Evolutionary conservation across 2,888 invertebrate species (phyloP).

Genomic region (Petrophora chlorosata): DNA sequence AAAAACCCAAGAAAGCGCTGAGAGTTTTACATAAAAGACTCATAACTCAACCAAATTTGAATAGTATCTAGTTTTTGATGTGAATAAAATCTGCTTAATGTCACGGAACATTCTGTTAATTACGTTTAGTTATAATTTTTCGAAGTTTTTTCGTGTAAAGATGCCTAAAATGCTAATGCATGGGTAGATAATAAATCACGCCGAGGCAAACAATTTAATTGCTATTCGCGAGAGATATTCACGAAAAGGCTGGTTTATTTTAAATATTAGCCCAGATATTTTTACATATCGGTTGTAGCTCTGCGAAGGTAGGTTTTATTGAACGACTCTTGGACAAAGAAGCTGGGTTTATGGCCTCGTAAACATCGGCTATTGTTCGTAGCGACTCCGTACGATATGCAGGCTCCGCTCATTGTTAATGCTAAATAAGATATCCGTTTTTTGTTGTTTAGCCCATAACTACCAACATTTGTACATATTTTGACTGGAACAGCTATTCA

Average conservation of each 20-base stretch:
- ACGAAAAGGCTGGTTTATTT: constrained; percentile 13
- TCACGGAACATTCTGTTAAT: constrained; percentile 25
- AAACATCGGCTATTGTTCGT: constrained; percentile 72
- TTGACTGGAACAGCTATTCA: constrained; percentile 71
- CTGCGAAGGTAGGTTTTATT: constrained; percentile 62
- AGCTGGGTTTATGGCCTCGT: constrained; percentile 69
- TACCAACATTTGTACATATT: constrained; percentile 77
- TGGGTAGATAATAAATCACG: constrained; percentile 19
- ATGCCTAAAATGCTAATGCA: constrained; percentile 17
- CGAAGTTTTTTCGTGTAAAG: constrained; percentile 13
- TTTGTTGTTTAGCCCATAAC: constrained; percentile 75
- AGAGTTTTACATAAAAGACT: constrained; percentile 19
- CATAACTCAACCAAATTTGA: constrained; percentile 23
- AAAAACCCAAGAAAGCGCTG: constrained; percentile 16
- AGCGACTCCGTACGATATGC: constrained; percentile 67
- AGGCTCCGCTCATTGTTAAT: constrained; percentile 71
- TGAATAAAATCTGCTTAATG: constrained; percentile 19
- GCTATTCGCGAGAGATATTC: constrained; percentile 11
- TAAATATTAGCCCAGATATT: constrained; percentile 26
- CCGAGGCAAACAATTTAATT: constrained; percentile 21
- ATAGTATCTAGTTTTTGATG: constrained; percentile 17
- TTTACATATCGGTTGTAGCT: constrained; percentile 32
- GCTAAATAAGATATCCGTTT: constrained; percentile 82
- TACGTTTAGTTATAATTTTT: constrained; percentile 16
- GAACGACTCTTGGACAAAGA: constrained; percentile 73